Base-by-base conservation (phyloP, 2,113 vertebrate species). In the Otus sunia region DNA sequence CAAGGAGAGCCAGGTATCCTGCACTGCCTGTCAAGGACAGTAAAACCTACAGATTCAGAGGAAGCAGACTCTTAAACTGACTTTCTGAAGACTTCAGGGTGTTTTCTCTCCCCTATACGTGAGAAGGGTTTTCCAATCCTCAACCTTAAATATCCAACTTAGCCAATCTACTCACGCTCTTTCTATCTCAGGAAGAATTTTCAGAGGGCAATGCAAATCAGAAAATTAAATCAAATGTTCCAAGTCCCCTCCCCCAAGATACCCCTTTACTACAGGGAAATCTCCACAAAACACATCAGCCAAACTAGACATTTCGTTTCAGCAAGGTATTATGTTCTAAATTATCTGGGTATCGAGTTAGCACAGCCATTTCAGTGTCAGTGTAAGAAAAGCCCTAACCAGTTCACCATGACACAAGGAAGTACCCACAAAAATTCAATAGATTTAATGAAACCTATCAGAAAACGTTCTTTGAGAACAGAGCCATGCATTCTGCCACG, bases 401-500 rank as follows among this genome's bases (percentile, higher is more conserved):
- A 68, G 34, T 9, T 64, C 37, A 58, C 25, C 2, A 3, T 2
- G 23, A 66, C 2, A 34, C 9, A 26, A 20, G 47, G 76, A 91
- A 87, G 27, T 1, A 85, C 8, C 36, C 52, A 25, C 6, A 36
- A 78, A 85, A 82, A 91, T 58, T 22, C 58, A 47, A 21, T 19
- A 21, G 27, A 34, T 91, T 53, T 60, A n/a, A 87, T 5, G 25
- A 49, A 91, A 63, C 9, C 11, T 3, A 52, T 25, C 49, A 73
- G 43, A 60, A 80, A 90, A 11, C 0, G 1, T 12, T 34, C 47
- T 20, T 1, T 53, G 15, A 19, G n/a, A 71, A 36, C 73, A 43
- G 37, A 71, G 53, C 8, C 53, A 16, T 0, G 0, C 1, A 10
- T 21, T 36, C 41, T 26, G 29, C 2, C 41, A 45, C 3, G 1